Evolutionary conservation across 2,113 vertebrate species (phyloP).

Genomic region (Macaca fascicularis): DNA sequence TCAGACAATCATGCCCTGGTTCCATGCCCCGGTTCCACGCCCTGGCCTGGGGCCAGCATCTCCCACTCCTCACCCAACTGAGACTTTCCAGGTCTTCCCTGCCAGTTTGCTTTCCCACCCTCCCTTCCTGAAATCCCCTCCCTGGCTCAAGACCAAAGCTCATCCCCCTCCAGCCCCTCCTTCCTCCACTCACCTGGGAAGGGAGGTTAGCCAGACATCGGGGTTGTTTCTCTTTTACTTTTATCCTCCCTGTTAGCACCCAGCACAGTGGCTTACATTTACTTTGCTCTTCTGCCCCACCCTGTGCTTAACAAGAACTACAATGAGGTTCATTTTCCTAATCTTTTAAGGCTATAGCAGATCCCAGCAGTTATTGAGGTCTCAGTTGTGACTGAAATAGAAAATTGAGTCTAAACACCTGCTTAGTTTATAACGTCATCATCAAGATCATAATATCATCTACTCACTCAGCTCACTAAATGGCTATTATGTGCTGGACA

Average conservation of each 20-base stretch:
- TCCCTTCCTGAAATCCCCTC: background rate
- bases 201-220: background rate
- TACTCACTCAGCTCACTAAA: background rate
- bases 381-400: conserved; percentile 67
- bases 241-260: conserved; percentile 30
- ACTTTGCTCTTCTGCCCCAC: conserved; percentile 11
- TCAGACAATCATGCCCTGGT: background rate
- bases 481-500: background rate
- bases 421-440: conserved; percentile 58
- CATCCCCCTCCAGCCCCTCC: no score
- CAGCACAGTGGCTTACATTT: background rate
- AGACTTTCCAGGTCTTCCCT: background rate
- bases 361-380: conserved; percentile 65
- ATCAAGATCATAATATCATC: conserved; percentile 34
- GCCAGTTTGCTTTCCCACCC: background rate
- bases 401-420: conserved; percentile 62
- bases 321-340: conserved; percentile 49
- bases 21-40: accelerated
- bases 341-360: conserved; percentile 60
- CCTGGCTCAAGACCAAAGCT: background rate
- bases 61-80: background rate
- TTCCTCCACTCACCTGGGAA: background rate
- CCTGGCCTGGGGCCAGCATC: background rate
- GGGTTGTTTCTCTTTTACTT: background rate
- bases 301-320: conserved; percentile 20